phyloP scores from a whole-genome alignment of 2,888 invertebrate genomes.

The Neocrepidodera transversa region DNA sequence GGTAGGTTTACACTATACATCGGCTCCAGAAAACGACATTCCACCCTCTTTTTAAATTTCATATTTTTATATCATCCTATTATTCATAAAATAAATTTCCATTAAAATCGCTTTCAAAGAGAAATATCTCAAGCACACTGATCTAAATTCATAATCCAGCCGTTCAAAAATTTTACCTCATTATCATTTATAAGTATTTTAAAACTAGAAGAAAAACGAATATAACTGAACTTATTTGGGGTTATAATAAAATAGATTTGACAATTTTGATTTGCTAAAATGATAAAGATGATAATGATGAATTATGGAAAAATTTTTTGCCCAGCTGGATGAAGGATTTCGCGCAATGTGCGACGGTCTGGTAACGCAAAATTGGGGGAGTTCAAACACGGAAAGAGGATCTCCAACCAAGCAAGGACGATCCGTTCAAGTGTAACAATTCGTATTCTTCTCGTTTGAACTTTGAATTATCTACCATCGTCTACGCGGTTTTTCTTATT shows the following conservation, averaged over 20 bases:
- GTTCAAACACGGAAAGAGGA: slow-evolving; percentile 31
- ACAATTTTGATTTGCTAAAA: no score
- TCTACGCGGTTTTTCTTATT: slow-evolving; percentile 32
- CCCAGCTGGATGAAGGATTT: not conserved
- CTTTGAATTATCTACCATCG: slow-evolving; percentile 38
- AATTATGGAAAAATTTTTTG: not conserved
- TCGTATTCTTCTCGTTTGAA: slow-evolving; percentile 36
- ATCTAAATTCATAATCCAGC: not conserved
- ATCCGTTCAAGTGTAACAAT: slow-evolving; percentile 32
- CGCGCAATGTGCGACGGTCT: slow-evolving; percentile 16
- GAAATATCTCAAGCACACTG: not conserved
- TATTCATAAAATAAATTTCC: slow-evolving; percentile 19
- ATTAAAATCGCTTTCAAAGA: slow-evolving; percentile 14
- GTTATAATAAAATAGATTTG: no score
- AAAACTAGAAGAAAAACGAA: no score
- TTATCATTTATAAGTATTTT: not conserved
- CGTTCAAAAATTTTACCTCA: not conserved
- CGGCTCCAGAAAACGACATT: slow-evolving; percentile 1
- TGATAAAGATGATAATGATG: no score
- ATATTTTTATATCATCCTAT: slow-evolving; percentile 7
- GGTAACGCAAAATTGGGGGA: slow-evolving; percentile 26
- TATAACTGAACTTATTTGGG: no score
- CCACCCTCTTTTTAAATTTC: not conserved
- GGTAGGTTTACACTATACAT: not conserved
- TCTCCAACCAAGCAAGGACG: slow-evolving; percentile 25